Percentiles rank a stretch among this genome's conserved stretches.
Evolutionary conservation across 2,888 invertebrate species (phyloP).

Genomic region (Azorinus chamasolen): DNA sequence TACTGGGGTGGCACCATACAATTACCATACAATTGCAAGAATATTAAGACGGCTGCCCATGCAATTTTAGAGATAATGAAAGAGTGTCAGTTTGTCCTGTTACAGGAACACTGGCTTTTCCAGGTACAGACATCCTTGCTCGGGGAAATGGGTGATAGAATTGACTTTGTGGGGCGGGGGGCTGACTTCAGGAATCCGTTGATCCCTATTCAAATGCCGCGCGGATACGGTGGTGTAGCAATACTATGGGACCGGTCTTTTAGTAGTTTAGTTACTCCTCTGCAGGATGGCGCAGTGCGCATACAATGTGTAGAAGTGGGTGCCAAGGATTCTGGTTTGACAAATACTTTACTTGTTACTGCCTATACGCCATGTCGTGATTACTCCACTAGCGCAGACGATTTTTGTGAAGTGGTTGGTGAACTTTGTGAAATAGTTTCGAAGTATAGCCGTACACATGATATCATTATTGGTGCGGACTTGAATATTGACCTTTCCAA

Average conservation of each 20-base stretch:
- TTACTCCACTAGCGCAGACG: neutral
- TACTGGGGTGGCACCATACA: neutral
- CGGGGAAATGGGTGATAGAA: neutral
- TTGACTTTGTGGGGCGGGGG: conserved; percentile 1
- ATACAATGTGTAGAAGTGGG: conserved; percentile 1
- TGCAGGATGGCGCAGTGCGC: conserved; percentile 3
- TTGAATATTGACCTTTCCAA: neutral
- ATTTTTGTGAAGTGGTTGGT: conserved; percentile 2
- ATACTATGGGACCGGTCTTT: neutral
- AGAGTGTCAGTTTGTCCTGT: neutral
- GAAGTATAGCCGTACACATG: neutral
- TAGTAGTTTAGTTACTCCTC: neutral
- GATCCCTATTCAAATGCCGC: conserved; percentile 10
- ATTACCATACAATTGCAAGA: conserved; percentile 9
- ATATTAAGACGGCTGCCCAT: conserved; percentile 5
- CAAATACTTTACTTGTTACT: neutral
- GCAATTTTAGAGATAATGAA: conserved; percentile 5
- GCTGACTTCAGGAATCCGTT: conserved; percentile 7
- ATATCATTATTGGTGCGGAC: neutral
- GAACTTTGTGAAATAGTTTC: neutral
- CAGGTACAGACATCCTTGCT: conserved; percentile 7
- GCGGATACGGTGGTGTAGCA: conserved; percentile 19
- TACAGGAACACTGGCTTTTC: conserved; percentile 26
- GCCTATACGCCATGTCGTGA: neutral
- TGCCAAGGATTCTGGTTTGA: neutral